Percentiles rank a stretch among this genome's conserved stretches.
These are phyloP conservation scores for Macroramphosus scolopax DNA, from an alignment of 2,797 vertebrate genomes.

Conservation along the genomic window DNA sequence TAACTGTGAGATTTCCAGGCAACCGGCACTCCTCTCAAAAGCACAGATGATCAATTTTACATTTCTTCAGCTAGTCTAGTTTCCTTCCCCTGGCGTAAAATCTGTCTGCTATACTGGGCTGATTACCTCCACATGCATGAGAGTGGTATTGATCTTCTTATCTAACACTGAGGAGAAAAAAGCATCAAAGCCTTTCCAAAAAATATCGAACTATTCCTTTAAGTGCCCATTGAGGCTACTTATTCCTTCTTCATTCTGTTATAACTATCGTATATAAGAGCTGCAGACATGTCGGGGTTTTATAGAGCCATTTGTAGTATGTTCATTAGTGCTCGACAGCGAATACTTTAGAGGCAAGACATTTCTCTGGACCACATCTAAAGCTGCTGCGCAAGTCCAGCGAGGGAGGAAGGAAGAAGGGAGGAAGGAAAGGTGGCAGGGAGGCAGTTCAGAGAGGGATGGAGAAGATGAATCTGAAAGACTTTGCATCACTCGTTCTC, in stretches of 20 bases:
- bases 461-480: conserved; percentile 35
- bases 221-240: background rate
- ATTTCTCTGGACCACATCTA: conserved; percentile 19
- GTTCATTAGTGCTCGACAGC: conserved; percentile 24
- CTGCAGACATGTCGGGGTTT: conserved; percentile 13
- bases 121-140: background rate
- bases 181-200: too few species aligned
- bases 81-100: background rate
- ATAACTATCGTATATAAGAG: conserved; percentile 9
- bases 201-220: too few species aligned
- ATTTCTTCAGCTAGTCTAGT: background rate
- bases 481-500: conserved; percentile 40
- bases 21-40: too few species aligned
- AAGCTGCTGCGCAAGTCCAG: conserved; percentile 3
- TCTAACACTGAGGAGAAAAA: background rate
- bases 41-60: background rate
- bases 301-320: conserved; percentile 12
- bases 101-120: background rate
- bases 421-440: background rate
- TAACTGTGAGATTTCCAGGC: too few species aligned
- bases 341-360: conserved; percentile 20
- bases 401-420: background rate
- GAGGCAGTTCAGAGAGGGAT: conserved; percentile 4
- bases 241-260: conserved; percentile 5
- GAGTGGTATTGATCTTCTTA: background rate